Conservation (phyloP, 2,113 vertebrate genomes). For the Oreochromis spilurus region DNA sequence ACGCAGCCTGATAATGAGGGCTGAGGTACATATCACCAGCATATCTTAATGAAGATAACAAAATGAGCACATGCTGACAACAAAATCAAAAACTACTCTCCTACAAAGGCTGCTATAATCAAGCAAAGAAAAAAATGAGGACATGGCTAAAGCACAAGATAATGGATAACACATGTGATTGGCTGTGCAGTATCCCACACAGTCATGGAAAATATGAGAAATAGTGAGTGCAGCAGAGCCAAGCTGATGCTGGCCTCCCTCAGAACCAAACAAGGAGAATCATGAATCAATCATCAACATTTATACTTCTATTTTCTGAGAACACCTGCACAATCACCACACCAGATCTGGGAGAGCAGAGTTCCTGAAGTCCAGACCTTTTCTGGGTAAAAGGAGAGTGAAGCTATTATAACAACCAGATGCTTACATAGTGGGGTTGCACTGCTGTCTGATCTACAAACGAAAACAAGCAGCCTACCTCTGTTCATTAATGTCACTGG, state of each 20-base stretch:
- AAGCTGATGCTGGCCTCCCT: constrained; percentile 33
- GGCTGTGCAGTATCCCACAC: constrained; percentile 46
- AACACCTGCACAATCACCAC: constrained; percentile 27
- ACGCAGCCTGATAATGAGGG: neutral
- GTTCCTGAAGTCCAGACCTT: constrained; percentile 6
- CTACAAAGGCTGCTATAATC: constrained; percentile 33
- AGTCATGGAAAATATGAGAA: constrained; percentile 68
- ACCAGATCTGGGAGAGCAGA: neutral
- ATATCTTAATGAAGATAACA: neutral
- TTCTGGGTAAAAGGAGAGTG: neutral
- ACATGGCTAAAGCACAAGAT: constrained; percentile 51
- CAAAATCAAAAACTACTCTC: constrained; percentile 5
- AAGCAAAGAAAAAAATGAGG: neutral
- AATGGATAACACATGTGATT: constrained; percentile 68
- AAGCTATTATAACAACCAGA: constrained; percentile 23
- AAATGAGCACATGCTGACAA: neutral
- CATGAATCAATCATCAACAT: constrained; percentile 45
- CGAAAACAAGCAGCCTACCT: neutral
- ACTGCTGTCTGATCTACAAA: neutral
- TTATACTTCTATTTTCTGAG: constrained; percentile 21
- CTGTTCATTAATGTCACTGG: neutral
- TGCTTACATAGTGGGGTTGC: neutral
- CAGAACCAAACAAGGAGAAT: constrained; percentile 53
- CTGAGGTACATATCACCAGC: neutral
- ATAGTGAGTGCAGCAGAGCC: constrained; percentile 34